A percentile compares a stretch with the other conserved stretches of the same genome.
Evolutionary conservation across 2,113 vertebrate genomes (phyloP).

Genomic region (Oncorhynchus mykiss): DNA sequence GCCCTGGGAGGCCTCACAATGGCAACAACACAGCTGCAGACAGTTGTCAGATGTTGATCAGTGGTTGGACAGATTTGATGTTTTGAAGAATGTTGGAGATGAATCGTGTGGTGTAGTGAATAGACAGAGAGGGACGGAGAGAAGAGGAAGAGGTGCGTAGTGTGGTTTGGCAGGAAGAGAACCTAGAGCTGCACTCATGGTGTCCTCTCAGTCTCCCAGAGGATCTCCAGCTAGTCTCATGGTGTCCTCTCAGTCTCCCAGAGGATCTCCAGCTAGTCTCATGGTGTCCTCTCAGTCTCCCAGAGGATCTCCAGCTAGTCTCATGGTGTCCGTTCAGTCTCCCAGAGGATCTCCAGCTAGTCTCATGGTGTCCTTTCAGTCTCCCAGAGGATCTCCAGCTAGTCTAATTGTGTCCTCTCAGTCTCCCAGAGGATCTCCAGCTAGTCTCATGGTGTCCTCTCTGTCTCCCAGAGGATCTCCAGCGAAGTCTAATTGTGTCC

Average conservation of each 20-base stretch:
- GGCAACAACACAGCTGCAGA: conserved; percentile 50
- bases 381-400: too few relatives aligned
- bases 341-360: too few relatives aligned
- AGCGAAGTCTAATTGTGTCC: background rate
- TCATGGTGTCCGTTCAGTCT: background rate
- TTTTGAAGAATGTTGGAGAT: conserved; percentile 47
- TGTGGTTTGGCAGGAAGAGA: background rate
- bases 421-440: too few relatives aligned
- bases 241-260: background rate
- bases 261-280: too few relatives aligned
- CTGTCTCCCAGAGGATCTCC: too few relatives aligned
- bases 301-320: background rate
- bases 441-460: too few relatives aligned
- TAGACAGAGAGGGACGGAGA: conserved; percentile 5
- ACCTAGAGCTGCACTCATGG: background rate
- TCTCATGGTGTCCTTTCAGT: too few relatives aligned
- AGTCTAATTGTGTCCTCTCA: too few relatives aligned
- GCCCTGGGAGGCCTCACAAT: conserved; percentile 26
- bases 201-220: too few relatives aligned
- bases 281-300: too few relatives aligned
- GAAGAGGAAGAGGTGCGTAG: conserved; percentile 6
- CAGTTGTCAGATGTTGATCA: conserved; percentile 43
- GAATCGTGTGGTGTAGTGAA: conserved; percentile 31
- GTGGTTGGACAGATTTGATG: conserved; percentile 54
- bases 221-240: background rate